A percentile compares a stretch with the other conserved stretches of the same genome.
Conservation (phyloP, 2,888 invertebrate genomes). For the Amphipyra tragopoginis region DNA sequence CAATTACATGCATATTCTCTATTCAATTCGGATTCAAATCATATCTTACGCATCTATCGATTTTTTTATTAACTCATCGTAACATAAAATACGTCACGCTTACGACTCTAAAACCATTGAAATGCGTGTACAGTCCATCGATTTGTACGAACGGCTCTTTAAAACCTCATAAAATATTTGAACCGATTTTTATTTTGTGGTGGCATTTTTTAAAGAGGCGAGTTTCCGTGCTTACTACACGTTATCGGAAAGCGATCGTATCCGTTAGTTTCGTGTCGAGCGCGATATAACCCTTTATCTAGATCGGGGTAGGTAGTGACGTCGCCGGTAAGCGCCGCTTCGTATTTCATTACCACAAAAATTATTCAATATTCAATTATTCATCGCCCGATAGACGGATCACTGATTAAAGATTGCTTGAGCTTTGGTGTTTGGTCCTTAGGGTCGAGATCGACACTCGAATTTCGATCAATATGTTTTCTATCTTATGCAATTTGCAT, state of each 20-base stretch:
- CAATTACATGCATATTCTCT: no score
- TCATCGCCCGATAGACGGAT: slow-evolving; percentile 63
- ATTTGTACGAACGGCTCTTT: slow-evolving; percentile 50
- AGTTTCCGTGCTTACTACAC: slow-evolving; percentile 78
- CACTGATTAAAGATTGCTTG: slow-evolving; percentile 49
- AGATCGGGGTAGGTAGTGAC: slow-evolving; percentile 80
- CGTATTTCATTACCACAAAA: slow-evolving; percentile 80
- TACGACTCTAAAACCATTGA: slow-evolving; percentile 39
- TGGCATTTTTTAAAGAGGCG: slow-evolving; percentile 61
- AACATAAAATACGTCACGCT: slow-evolving; percentile 36
- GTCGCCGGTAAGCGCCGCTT: slow-evolving; percentile 73
- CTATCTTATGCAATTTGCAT: no score
- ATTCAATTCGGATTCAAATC: not conserved
- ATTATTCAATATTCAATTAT: slow-evolving; percentile 82
- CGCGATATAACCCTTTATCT: slow-evolving; percentile 86
- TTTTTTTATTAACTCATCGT: no score
- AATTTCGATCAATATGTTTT: no score
- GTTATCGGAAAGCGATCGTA: slow-evolving; percentile 84
- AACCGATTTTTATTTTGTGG: slow-evolving; percentile 57
- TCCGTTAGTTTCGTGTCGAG: slow-evolving; percentile 75
- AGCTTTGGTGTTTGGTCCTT: slow-evolving; percentile 17
- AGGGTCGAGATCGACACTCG: not conserved
- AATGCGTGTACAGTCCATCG: slow-evolving; percentile 49
- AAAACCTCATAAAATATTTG: slow-evolving; percentile 64
- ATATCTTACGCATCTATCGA: slow-evolving; percentile 18